A percentile compares a stretch with the other conserved stretches of the same genome.
These are phyloP conservation scores for Drosophila cardini DNA, from an alignment of 1,140 invertebrate genomes.

Conservation along the genomic window DNA sequence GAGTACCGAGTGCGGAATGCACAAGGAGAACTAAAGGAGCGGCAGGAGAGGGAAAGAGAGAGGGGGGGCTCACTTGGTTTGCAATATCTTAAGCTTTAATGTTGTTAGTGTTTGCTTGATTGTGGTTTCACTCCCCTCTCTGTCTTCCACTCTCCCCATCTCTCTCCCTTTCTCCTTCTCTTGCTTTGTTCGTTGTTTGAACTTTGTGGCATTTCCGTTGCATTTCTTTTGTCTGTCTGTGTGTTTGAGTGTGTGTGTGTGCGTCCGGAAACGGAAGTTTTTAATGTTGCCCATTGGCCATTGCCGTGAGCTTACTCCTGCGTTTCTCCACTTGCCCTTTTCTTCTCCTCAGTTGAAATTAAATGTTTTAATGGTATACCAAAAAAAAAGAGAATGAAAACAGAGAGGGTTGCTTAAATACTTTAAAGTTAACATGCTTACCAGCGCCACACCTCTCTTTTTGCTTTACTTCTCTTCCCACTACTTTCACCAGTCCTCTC, in stretches of 20 bases:
- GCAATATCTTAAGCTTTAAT: slow-evolving; percentile 55
- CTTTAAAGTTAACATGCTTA: slow-evolving; percentile 50
- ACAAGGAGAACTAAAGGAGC: background rate
- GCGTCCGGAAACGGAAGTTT: slow-evolving; percentile 78
- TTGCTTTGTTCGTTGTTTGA: slow-evolving; percentile 70
- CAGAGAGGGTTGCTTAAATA: slow-evolving; percentile 39
- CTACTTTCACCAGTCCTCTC: background rate
- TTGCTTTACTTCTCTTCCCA: background rate
- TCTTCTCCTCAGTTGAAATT: slow-evolving; percentile 55
- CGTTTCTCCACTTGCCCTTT: slow-evolving; percentile 10
- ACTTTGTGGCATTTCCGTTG: slow-evolving; percentile 81
- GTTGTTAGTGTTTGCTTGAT: slow-evolving; percentile 76
- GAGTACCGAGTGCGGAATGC: slow-evolving; percentile 56
- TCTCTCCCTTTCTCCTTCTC: background rate
- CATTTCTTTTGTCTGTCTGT: slow-evolving; percentile 64
- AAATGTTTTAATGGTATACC: slow-evolving; percentile 62
- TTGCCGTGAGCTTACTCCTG: slow-evolving; percentile 47
- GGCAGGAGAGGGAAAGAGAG: background rate
- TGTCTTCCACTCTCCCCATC: background rate
- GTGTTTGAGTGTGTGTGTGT: slow-evolving; percentile 36
- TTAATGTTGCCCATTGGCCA: slow-evolving; percentile 76
- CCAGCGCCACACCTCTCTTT: background rate
- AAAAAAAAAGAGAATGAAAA: slow-evolving; percentile 30
- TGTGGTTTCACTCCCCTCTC: slow-evolving; percentile 45
- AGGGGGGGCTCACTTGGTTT: slow-evolving; percentile 7